Evolutionary conservation across 1,140 invertebrate species (phyloP).

Genomic region (Drosophila ohnishii): DNA sequence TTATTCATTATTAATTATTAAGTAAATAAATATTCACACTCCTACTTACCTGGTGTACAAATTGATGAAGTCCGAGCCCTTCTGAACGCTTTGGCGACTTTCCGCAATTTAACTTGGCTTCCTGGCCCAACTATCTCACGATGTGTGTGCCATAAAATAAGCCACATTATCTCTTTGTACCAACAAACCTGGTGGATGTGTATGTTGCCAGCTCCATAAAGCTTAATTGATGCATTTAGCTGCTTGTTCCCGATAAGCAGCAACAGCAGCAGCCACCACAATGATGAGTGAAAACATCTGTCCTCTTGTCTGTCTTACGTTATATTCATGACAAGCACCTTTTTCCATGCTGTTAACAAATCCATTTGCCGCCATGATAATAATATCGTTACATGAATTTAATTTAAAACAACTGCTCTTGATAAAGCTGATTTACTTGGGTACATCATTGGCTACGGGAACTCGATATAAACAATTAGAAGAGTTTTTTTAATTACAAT

Average conservation of each 20-base stretch:
- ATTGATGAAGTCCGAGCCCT: conserved; percentile 6
- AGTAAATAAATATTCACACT: conserved; percentile 18
- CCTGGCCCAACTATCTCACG: conserved; percentile 39
- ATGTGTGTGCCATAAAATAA: conserved; percentile 17
- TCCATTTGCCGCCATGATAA: neutral
- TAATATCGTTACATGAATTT: neutral
- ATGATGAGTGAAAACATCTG: conserved; percentile 54
- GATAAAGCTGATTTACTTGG: conserved; percentile 28
- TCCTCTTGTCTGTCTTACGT: conserved; percentile 7
- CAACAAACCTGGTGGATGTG: conserved; percentile 13
- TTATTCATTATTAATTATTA: conserved; percentile 24
- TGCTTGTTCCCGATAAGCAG: conserved; percentile 62
- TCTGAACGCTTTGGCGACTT: neutral
- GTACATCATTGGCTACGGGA: conserved; percentile 32
- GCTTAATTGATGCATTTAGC: conserved; percentile 71
- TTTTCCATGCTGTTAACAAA: conserved; percentile 4
- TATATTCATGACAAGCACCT: conserved; percentile 18
- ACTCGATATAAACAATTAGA: conserved; percentile 20
- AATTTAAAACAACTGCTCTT: conserved; percentile 24
- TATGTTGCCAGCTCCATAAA: conserved; percentile 57
- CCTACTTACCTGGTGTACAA: conserved; percentile 13
- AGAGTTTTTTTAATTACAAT: neutral
- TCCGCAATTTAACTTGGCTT: conserved; percentile 18
- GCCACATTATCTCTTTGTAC: conserved; percentile 25
- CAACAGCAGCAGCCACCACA: conserved; percentile 18